Evolutionary conservation across 2,113 vertebrate species (phyloP).

Genomic region (Phrynosoma platyrhinos): DNA sequence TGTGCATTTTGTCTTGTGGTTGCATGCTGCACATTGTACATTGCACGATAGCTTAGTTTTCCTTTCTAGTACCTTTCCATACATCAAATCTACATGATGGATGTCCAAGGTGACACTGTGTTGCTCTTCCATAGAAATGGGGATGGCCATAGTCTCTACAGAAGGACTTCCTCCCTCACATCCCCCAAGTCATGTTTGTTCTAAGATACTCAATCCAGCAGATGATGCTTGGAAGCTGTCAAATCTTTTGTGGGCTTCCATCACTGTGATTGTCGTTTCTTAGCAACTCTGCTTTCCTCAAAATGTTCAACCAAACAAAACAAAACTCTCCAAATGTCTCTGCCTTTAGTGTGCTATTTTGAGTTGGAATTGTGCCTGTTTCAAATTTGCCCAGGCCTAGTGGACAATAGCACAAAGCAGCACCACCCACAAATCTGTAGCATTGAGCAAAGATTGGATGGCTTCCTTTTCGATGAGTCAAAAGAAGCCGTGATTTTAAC

Average conservation of each 20-base stretch:
- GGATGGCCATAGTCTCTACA: not conserved
- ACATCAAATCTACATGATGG: rapidly evolving
- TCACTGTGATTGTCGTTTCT: constrained; percentile 68
- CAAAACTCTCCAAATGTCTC: constrained; percentile 58
- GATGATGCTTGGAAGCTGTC: constrained; percentile 39
- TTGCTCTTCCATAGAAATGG: constrained; percentile 37
- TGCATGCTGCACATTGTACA: not conserved
- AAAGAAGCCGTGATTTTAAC: not conserved
- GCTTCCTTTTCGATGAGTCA: too few species aligned
- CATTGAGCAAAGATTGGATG: constrained; percentile 10
- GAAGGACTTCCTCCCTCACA: constrained; percentile 16
- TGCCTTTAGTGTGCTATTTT: constrained; percentile 67
- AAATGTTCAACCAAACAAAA: constrained; percentile 39
- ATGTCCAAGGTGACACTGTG: not conserved
- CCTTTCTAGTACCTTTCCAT: not conserved
- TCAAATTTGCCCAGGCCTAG: constrained; percentile 42
- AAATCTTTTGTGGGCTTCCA: constrained; percentile 65
- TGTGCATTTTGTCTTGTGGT: too few species aligned
- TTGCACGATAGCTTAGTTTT: not conserved
- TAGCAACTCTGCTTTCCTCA: constrained; percentile 74
- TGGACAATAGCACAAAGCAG: constrained; percentile 55
- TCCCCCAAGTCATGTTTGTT: constrained; percentile 10
- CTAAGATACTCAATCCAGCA: constrained; percentile 21
- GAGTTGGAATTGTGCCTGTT: constrained; percentile 52
- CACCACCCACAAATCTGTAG: constrained; percentile 10